Percentiles rank a stretch among this genome's conserved stretches.
Evolutionary conservation across 2,888 invertebrate species (phyloP).

Genomic region (Portevinia maculata): DNA sequence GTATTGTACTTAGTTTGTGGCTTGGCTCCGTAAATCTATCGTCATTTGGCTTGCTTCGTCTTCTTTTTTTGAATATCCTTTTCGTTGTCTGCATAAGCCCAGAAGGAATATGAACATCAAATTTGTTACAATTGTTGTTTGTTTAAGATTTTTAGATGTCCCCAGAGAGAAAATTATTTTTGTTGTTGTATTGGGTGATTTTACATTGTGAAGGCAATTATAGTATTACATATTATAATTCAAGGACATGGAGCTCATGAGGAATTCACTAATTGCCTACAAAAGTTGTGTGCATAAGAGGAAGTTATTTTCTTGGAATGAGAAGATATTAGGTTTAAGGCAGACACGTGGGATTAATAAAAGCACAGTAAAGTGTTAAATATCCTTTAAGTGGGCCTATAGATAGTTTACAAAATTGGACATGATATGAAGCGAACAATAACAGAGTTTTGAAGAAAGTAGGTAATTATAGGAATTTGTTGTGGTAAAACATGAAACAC

Average conservation of each 20-base stretch:
- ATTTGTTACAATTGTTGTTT: constrained; percentile 39
- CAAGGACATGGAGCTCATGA: constrained; percentile 33
- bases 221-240: constrained; percentile 23
- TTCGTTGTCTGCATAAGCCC: constrained; percentile 21
- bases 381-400: constrained; percentile 2
- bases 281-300: constrained; percentile 5
- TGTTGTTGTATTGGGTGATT: constrained; percentile 4
- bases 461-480: background rate
- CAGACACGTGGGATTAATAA: background rate
- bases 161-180: background rate
- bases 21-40: constrained; percentile 20
- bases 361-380: constrained; percentile 10
- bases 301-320: constrained; percentile 1
- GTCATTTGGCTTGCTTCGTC: background rate
- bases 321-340: background rate
- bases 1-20: constrained; percentile 2
- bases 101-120: constrained; percentile 22
- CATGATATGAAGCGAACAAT: background rate
- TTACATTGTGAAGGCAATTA: constrained; percentile 23
- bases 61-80: background rate
- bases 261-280: constrained; percentile 26
- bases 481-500: background rate
- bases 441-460: background rate
- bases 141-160: constrained; percentile 23
- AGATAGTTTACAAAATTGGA: background rate